A percentile compares a stretch with the other conserved stretches of the same genome.
Conservation (phyloP, 2,113 vertebrate genomes). For the Herpetotheres cachinnans region DNA sequence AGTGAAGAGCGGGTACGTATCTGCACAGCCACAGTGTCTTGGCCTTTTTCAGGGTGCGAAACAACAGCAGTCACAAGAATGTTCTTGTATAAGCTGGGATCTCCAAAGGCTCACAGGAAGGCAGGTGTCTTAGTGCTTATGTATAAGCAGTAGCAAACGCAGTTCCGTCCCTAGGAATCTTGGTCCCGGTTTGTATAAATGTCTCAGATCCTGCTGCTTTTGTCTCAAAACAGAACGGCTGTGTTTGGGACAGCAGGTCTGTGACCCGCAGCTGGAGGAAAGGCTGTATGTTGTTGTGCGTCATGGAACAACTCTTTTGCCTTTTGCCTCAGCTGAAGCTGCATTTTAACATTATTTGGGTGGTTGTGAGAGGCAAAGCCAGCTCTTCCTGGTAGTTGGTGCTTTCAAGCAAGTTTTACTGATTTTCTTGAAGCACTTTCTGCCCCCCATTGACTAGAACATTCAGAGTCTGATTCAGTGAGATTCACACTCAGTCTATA, state of each 20-base stretch:
- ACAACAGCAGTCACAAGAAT: background rate
- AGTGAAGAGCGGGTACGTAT: constrained; percentile 84
- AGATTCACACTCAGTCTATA: fast-evolving
- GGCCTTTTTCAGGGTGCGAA: fast-evolving
- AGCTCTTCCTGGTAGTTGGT: background rate
- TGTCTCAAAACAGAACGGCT: background rate
- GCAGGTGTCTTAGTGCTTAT: background rate
- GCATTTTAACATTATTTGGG: background rate
- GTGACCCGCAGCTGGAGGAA: background rate
- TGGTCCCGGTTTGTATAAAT: fast-evolving
- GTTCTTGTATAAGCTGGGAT: background rate
- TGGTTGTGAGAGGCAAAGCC: background rate
- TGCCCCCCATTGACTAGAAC: background rate
- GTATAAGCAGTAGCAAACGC: background rate
- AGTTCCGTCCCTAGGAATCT: background rate
- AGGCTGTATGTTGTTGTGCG: fast-evolving
- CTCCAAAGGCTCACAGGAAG: background rate
- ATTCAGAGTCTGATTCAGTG: background rate
- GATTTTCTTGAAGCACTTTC: background rate
- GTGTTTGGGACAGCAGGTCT: background rate
- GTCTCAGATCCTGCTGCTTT: background rate
- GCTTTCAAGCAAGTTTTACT: background rate
- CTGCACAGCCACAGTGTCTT: background rate
- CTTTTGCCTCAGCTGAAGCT: background rate
- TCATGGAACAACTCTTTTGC: background rate